A percentile compares a stretch with the other conserved stretches of the same genome.
These are phyloP conservation scores for Brachyistius frenatus DNA, from an alignment of 2,113 vertebrate genomes.

Conservation along the genomic window DNA sequence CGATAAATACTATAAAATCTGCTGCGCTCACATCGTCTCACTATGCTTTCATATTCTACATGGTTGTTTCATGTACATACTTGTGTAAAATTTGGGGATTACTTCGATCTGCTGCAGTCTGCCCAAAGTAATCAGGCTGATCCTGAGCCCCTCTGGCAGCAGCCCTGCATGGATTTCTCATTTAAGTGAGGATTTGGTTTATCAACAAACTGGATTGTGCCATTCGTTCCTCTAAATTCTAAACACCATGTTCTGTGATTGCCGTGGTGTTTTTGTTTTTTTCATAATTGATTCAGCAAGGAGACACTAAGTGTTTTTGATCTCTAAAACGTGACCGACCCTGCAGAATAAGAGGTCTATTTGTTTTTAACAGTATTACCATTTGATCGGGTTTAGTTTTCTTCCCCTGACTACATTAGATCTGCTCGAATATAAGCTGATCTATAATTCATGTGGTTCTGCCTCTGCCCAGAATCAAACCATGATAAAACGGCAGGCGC, in stretches of 20 bases:
- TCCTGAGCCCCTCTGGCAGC: conserved; percentile 71
- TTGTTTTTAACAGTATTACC: conserved; percentile 47
- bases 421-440: conserved; percentile 51
- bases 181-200: conserved; percentile 75
- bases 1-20: conserved; percentile 15
- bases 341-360: conserved; percentile 42
- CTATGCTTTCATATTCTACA: conserved; percentile 30
- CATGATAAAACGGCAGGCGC: conserved; percentile 14
- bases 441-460: conserved; percentile 79
- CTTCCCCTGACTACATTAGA: conserved; percentile 22
- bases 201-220: conserved; percentile 64
- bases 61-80: conserved; percentile 47
- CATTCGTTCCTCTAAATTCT: conserved; percentile 46
- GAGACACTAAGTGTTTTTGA: conserved; percentile 49
- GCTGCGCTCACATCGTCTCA: conserved; percentile 2
- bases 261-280: conserved; percentile 12
- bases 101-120: conserved; percentile 71
- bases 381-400: conserved; percentile 31
- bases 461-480: conserved; percentile 46
- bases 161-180: conserved; percentile 59
- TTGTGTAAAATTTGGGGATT: conserved; percentile 67
- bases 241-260: conserved; percentile 11
- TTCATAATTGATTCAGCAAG: conserved; percentile 36
- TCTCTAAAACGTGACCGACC: conserved; percentile 51
- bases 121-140: conserved; percentile 77